Evolutionary conservation across 2,797 vertebrate species (phyloP).

Genomic region (Crenuchus spilurus): DNA sequence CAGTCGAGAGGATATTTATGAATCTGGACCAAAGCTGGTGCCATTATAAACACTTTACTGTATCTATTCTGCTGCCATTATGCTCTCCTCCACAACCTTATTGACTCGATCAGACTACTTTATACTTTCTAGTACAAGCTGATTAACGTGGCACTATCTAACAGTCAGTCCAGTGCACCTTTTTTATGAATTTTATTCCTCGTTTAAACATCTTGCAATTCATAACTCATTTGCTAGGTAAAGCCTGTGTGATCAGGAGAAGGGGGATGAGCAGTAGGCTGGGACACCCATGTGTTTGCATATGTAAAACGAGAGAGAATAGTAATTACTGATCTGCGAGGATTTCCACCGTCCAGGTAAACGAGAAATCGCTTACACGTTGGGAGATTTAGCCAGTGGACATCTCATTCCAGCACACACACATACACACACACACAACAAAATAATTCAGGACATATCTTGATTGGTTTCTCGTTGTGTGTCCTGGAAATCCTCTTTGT

Average conservation of each 20-base stretch:
- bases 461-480: conserved; percentile 78
- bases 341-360: conserved; percentile 50
- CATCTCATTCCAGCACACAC: conserved; percentile 43
- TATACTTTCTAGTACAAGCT: conserved; percentile 14
- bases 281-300: conserved; percentile 47
- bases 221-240: conserved; percentile 46
- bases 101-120: background rate
- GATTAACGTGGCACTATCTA: conserved; percentile 42
- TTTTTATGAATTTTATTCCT: conserved; percentile 40
- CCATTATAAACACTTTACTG: too few species aligned
- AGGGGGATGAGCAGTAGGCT: conserved; percentile 33
- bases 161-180: conserved; percentile 22
- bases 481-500: conserved; percentile 70
- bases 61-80: background rate
- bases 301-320: conserved; percentile 46
- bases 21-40: background rate
- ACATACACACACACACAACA: conserved; percentile 12
- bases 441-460: conserved; percentile 62
- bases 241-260: conserved; percentile 35
- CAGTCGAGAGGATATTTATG: too few species aligned
- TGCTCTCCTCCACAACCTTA: background rate
- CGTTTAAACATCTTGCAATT: conserved; percentile 43
- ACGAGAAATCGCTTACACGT: conserved; percentile 43
- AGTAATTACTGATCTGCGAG: conserved; percentile 35
- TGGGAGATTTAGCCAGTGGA: conserved; percentile 53